These are phyloP conservation scores for Drosophila athabasca DNA, from an alignment of 1,140 invertebrate species.

Conservation along the genomic window DNA sequence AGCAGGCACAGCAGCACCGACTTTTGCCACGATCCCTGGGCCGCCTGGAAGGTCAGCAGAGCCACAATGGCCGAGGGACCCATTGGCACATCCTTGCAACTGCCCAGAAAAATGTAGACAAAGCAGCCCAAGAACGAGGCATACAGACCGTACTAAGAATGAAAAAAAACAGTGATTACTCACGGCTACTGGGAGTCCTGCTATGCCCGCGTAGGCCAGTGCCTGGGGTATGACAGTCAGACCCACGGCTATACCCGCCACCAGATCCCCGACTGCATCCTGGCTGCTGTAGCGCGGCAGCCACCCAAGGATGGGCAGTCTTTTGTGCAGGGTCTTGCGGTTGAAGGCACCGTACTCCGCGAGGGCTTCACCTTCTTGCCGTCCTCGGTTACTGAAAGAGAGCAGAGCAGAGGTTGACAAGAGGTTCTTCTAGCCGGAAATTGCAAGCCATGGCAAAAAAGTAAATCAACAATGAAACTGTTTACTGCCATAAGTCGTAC, in stretches of 20 bases:
- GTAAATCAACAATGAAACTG: slow-evolving; percentile 6
- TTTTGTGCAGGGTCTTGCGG: slow-evolving; percentile 88
- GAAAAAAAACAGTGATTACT: slow-evolving; percentile 12
- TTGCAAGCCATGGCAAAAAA: slow-evolving; percentile 5
- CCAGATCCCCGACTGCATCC: slow-evolving; percentile 90
- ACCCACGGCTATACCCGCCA: slow-evolving; percentile 93
- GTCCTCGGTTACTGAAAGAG: slow-evolving; percentile 60
- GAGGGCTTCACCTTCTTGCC: slow-evolving; percentile 64
- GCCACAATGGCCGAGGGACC: slow-evolving; percentile 94
- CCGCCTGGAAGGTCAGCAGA: slow-evolving; percentile 90
- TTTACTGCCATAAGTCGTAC: background rate
- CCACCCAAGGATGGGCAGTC: slow-evolving; percentile 90
- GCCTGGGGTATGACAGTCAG: slow-evolving; percentile 93
- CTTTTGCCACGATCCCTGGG: slow-evolving; percentile 89
- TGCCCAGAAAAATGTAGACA: slow-evolving; percentile 95
- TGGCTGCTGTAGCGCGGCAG: slow-evolving; percentile 88
- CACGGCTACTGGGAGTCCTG: slow-evolving; percentile 88
- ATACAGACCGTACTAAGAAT: slow-evolving; percentile 92
- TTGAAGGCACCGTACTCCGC: slow-evolving; percentile 82
- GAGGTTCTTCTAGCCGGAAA: background rate
- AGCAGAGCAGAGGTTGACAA: background rate
- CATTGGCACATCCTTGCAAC: slow-evolving; percentile 92
- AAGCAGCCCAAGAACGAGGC: slow-evolving; percentile 95
- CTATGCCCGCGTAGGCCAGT: slow-evolving; percentile 93
- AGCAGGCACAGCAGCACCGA: slow-evolving; percentile 93